Evolutionary conservation across 2,113 vertebrate species (phyloP), one percentile per base, ranked within the genome.

Genomic region (Bubo scandiacus): DNA sequence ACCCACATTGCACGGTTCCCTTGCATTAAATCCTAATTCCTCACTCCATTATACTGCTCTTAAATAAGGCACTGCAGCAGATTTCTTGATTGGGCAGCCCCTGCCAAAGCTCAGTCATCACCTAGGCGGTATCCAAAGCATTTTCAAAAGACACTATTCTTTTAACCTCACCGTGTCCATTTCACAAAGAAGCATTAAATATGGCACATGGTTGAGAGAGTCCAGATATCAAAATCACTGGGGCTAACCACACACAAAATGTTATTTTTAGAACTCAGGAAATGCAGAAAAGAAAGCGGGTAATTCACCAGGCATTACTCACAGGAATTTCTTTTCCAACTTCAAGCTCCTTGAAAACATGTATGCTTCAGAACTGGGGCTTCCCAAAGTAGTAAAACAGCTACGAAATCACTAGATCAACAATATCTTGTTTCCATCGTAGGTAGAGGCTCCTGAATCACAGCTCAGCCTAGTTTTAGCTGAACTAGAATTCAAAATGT

Each of bases 11-110:
- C 77, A 82, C 72, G 70, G 90, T 75, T 90, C 54, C 79, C 14
- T 91, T 94, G 32, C 58, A 62, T 61, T 87, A 92, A 96, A 94
- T 92, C 10, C 68, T 91, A 96, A 95, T 67, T 94, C 62, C n/a
- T 82, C 87, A 91, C 36, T 81, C 75, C 54, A 59, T 65, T 75
- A 82, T 40, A 40, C 42, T 58, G 57, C 36, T 82, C 45, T 90
- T 88, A 91, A 95, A 96, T 62, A 93, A 95, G 97, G 81, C 14
- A 95, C 30, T 70, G 57, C 29, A 78, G 45, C 19, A 94, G 32
- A 92, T 65, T 90, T 88, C 32, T 80, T 85, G 52, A 92, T 72
- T 79, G 51, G 57, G 66, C 45, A 92, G 86, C 12, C 63, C 90
- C 86, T 91, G 84, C 89, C 96, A 96, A 78, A 95, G 65, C 38